Percentiles rank a stretch among this genome's conserved stretches.
phyloP scores from a whole-genome alignment of 2,797 vertebrate species.

The Pseudochaenichthys georgianus region DNA sequence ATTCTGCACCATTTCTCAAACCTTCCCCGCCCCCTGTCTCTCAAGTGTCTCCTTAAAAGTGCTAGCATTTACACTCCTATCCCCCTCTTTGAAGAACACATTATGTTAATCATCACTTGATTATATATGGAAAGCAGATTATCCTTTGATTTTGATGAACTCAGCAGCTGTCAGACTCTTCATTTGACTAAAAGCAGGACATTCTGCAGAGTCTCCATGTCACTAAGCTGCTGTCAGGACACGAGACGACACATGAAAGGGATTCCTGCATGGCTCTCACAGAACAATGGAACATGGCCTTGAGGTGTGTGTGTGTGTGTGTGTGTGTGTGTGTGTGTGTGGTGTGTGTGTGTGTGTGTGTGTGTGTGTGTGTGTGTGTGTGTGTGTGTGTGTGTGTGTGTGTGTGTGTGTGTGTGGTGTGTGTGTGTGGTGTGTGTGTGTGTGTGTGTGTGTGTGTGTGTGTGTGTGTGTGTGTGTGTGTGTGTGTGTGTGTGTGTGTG shows the following conservation, averaged over 20 bases:
- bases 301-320: constrained; percentile 51
- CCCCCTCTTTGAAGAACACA: constrained; percentile 43
- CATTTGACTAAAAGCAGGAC: constrained; percentile 82
- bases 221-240: constrained; percentile 79
- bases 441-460: no score
- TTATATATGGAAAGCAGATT: constrained; percentile 85
- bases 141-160: constrained; percentile 82
- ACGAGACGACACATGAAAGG: constrained; percentile 79
- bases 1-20: constrained; percentile 48
- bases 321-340: constrained; percentile 11
- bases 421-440: no score
- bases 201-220: constrained; percentile 72
- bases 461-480: no score
- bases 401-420: constrained; percentile 19
- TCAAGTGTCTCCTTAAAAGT: constrained; percentile 86
- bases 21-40: constrained; percentile 72
- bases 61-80: constrained; percentile 42
- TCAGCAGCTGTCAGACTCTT: constrained; percentile 78
- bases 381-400: no score
- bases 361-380: neutral
- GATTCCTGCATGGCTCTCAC: constrained; percentile 71
- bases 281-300: constrained; percentile 77
- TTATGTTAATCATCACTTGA: constrained; percentile 83
- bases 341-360: neutral
- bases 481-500: no score